These are phyloP conservation scores for Meandrina meandrites DNA, from an alignment of 92 coral and sea anemone genomes.

Conservation along the genomic window DNA sequence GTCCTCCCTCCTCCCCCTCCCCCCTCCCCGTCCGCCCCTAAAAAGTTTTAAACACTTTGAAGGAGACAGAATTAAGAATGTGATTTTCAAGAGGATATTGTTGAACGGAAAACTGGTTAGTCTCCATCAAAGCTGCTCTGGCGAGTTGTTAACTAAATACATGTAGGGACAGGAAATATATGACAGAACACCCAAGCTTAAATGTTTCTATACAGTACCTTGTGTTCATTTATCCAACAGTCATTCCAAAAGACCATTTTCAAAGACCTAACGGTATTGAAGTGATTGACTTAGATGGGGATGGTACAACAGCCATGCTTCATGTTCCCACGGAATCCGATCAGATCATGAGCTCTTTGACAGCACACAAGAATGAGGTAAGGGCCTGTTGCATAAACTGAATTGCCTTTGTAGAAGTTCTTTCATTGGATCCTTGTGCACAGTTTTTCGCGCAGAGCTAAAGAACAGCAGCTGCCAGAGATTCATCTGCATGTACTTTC, in stretches of 20 bases:
- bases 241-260: conserved; percentile 13
- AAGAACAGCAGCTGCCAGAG: neutral
- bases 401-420: neutral
- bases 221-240: conserved; percentile 1
- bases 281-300: conserved; percentile 61
- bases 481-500: neutral
- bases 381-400: neutral
- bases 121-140: neutral
- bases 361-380: conserved; percentile 17
- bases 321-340: conserved; percentile 29
- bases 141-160: neutral
- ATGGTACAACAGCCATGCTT: conserved; percentile 34
- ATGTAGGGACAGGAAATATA: neutral
- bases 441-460: neutral
- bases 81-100: too few relatives aligned
- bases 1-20: too few relatives aligned
- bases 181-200: neutral
- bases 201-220: neutral
- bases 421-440: neutral
- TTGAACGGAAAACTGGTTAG: too few relatives aligned
- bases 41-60: too few relatives aligned
- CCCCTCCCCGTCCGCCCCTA: too few relatives aligned
- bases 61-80: too few relatives aligned
- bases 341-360: conserved; percentile 25
- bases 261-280: conserved; percentile 42